Evolutionary conservation across 2,888 invertebrate genomes (phyloP), one percentile per base, ranked within the genome.

Genomic region (Cremastinae sp.): DNA sequence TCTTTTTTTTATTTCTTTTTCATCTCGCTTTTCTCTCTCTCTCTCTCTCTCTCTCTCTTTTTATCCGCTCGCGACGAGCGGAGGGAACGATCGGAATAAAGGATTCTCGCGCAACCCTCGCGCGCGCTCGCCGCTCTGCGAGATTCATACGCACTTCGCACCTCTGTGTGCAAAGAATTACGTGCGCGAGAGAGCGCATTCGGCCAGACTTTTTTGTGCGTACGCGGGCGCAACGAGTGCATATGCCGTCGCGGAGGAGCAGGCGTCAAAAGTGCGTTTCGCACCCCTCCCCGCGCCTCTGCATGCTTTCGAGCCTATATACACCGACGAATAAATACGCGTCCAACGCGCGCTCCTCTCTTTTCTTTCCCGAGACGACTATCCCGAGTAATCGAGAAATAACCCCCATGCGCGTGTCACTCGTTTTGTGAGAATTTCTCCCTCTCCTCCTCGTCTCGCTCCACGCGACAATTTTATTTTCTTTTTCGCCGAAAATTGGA

Each of bases 121-220:
- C 56, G 81, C 82, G 22, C 43, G 12, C 59, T 34, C 58, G 61
- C 20, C 34, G 49, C 28, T 51, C 47, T 4, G 82, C 84, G 82
- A 83, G 83, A 85, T 86, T 84, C 86, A 85, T 84, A 83, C 82
- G 81, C 81, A 84, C 83, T 86, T 86, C 83, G 84, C 84, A 83
- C 86, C 84, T 36, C 38, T 56, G 12, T 38, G 28, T 34, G 14
- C 28, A 22, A 20, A 43, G 43, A 43, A 22, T 41, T 28, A 47
- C 47, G 36, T 66, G 59, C 18, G 18, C 8, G 34, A 47, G 43
- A 61, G 43, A 41, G 43, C 41, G 58, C 43, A 64, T 53, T 20
- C 22, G 22, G 34, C n/a, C 38, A 53, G 34, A 53, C 14, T 36
- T 18, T 8, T 38, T 49, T 66, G 43, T 14, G 12, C 28, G 7